These are phyloP conservation scores for Rhinogobius similis DNA, from an alignment of 2,113 vertebrate genomes.

Conservation along the genomic window DNA sequence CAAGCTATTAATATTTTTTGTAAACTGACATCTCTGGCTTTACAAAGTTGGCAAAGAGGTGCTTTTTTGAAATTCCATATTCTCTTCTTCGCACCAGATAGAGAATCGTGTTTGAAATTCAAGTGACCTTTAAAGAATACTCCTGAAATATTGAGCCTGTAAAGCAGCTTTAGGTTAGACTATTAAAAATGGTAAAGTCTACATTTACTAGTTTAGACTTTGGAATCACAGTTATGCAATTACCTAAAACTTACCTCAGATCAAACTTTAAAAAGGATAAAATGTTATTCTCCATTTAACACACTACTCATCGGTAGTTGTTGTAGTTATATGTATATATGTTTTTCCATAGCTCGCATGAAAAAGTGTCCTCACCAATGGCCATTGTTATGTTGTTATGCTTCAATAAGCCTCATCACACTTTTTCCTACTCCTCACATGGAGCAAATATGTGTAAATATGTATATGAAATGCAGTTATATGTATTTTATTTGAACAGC, in stretches of 20 bases:
- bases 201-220: conserved; percentile 32
- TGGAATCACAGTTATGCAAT: conserved; percentile 63
- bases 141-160: conserved; percentile 32
- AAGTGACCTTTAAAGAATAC: conserved; percentile 74
- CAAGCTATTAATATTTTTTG: conserved; percentile 6
- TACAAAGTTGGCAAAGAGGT: conserved; percentile 15
- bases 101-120: conserved; percentile 47
- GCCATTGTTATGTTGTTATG: conserved; percentile 30
- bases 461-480: conserved; percentile 63
- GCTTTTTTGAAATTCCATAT: conserved; percentile 11
- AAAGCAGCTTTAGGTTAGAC: conserved; percentile 19
- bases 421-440: conserved; percentile 16
- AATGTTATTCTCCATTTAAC: conserved; percentile 39
- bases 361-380: conserved; percentile 23
- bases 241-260: conserved; percentile 71
- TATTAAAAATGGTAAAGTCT: conserved; percentile 11
- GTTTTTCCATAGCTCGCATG: conserved; percentile 61
- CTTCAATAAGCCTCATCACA: conserved; percentile 32
- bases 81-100: conserved; percentile 34
- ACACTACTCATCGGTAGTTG: conserved; percentile 44
- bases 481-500: conserved; percentile 60
- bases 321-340: conserved; percentile 16
- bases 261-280: conserved; percentile 33
- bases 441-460: conserved; percentile 23
- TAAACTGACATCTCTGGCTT: conserved; percentile 36